phyloP scores from a whole-genome alignment of 1,140 invertebrate species.

The Lysiphlebus fabarum region DNA sequence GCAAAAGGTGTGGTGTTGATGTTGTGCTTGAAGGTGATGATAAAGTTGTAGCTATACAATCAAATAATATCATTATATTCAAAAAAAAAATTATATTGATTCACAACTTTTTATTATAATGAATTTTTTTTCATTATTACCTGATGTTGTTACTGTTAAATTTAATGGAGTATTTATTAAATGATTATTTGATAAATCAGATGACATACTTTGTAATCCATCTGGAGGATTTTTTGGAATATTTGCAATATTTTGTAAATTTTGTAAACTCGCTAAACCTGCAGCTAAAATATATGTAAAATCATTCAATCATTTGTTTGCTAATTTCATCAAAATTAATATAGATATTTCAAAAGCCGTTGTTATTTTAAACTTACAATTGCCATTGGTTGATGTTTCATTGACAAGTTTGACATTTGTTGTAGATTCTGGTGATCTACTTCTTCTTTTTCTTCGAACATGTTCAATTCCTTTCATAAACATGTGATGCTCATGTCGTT shows the following conservation, averaged over 20 bases:
- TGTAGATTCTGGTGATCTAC: slow-evolving; percentile 48
- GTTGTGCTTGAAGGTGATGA: slow-evolving; percentile 53
- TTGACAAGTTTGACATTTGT: slow-evolving; percentile 54
- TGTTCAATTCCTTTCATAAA: slow-evolving; percentile 49
- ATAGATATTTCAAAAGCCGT: too few species aligned
- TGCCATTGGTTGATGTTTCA: slow-evolving; percentile 65
- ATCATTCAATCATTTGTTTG: too few species aligned
- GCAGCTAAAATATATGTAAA: slow-evolving; percentile 71
- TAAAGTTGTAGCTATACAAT: slow-evolving; percentile 48
- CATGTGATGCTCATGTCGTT: slow-evolving; percentile 53
- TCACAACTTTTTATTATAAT: neutral
- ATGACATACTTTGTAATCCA: slow-evolving; percentile 68
- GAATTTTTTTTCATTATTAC: slow-evolving; percentile 40
- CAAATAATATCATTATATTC: slow-evolving; percentile 15
- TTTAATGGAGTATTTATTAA: slow-evolving; percentile 77
- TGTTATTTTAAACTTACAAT: slow-evolving; percentile 68
- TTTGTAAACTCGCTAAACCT: slow-evolving; percentile 72
- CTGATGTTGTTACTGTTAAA: slow-evolving; percentile 71
- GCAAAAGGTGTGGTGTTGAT: slow-evolving; percentile 48
- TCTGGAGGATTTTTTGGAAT: slow-evolving; percentile 67
- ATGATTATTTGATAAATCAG: slow-evolving; percentile 62
- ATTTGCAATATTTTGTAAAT: slow-evolving; percentile 72
- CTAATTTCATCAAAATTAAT: too few species aligned
- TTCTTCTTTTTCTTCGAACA: slow-evolving; percentile 45
- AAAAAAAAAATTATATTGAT: neutral